A percentile compares a stretch with the other conserved stretches of the same genome.
Conservation (phyloP, 2,113 vertebrate species). For the Pipra filicauda region DNA sequence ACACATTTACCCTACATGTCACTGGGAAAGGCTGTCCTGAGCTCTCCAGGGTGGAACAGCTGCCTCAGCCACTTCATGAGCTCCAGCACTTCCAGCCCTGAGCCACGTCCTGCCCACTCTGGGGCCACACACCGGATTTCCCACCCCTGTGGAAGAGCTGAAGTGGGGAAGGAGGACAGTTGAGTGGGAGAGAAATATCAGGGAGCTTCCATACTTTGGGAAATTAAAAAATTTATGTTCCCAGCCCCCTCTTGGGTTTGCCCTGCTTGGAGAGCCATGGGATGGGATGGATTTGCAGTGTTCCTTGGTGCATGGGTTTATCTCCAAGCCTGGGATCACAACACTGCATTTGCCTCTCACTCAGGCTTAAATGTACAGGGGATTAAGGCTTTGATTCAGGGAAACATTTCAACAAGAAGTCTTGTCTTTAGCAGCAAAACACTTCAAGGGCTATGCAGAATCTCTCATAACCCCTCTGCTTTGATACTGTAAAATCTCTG, state of each 20-base stretch:
- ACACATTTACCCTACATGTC: rapidly evolving
- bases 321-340: neutral
- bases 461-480: neutral
- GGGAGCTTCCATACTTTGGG: neutral
- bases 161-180: neutral
- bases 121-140: rapidly evolving
- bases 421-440: neutral
- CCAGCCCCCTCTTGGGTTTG: neutral
- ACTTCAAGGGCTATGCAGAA: neutral
- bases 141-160: neutral
- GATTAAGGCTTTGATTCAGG: conserved; percentile 28
- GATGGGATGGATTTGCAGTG: neutral
- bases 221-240: neutral
- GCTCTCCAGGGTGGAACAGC: neutral
- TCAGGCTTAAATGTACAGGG: neutral
- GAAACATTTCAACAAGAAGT: neutral
- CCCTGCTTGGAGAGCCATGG: neutral
- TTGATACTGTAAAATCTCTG: neutral
- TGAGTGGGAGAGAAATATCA: neutral
- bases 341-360: neutral
- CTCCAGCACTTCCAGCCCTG: neutral
- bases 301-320: neutral
- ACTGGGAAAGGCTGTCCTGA: neutral
- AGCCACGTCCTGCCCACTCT: rapidly evolving
- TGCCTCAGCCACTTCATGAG: neutral